Conservation (phyloP, 2,113 vertebrate genomes). For the Gasterosteus nipponicus region DNA sequence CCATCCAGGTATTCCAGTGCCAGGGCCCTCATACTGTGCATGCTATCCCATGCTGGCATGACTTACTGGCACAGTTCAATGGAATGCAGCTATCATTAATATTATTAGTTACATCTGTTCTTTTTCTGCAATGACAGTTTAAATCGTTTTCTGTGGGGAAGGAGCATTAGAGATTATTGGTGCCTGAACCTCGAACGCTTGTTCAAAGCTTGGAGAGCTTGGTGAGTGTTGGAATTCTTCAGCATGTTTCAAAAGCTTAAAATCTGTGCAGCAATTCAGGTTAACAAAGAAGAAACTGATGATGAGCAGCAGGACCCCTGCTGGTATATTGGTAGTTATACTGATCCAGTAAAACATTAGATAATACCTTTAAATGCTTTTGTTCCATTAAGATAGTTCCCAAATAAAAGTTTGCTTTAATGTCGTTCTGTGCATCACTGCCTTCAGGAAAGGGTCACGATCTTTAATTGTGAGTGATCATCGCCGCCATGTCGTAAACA, state of each 20-base stretch:
- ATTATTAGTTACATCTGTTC: conserved; percentile 16
- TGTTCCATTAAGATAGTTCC: conserved; percentile 3
- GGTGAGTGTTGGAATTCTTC: neutral
- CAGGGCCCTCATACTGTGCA: neutral
- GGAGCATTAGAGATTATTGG: neutral
- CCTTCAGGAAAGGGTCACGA: neutral
- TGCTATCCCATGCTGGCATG: neutral
- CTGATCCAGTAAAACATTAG: neutral
- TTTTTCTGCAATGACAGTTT: neutral
- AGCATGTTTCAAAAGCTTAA: neutral
- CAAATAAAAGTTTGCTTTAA: neutral
- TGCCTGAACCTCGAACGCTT: neutral
- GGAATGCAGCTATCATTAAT: conserved; percentile 20
- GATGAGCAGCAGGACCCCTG: conserved; percentile 14
- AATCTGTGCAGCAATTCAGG: neutral
- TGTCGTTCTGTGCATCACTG: neutral
- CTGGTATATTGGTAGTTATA: conserved; percentile 1
- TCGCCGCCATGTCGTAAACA: conserved; percentile 49
- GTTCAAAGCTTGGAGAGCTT: neutral
- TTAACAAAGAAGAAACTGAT: neutral
- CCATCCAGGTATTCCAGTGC: conserved; percentile 1
- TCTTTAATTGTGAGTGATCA: conserved; percentile 42
- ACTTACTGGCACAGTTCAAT: conserved; percentile 1
- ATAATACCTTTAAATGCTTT: conserved; percentile 10
- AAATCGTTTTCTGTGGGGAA: neutral